phyloP scores from a whole-genome alignment of 2,888 invertebrate species.

The Caenorhabditis auriculariae region DNA sequence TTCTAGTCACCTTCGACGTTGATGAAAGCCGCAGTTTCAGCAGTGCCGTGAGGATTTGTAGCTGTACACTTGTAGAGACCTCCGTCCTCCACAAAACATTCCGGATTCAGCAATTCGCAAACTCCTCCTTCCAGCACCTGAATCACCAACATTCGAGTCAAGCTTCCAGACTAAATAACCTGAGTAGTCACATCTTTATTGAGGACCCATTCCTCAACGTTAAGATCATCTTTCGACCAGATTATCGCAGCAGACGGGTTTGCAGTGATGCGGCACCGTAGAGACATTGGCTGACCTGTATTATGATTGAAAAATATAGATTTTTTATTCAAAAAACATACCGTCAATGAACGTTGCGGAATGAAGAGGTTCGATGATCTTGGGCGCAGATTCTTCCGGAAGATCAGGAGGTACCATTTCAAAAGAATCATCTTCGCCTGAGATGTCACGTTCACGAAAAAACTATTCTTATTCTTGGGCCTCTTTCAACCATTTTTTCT shows the following conservation, averaged over 20 bases:
- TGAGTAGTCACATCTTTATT: conserved; percentile 40
- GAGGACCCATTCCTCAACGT: conserved; percentile 46
- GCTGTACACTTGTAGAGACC: conserved; percentile 50
- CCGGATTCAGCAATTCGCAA: conserved; percentile 45
- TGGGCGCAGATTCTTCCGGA: conserved; percentile 47
- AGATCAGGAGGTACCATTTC: conserved; percentile 47
- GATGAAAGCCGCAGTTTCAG: conserved; percentile 47
- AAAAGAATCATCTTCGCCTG: conserved; percentile 34
- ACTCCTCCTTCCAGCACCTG: conserved; percentile 39
- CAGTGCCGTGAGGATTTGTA: conserved; percentile 45
- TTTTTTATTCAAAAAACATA: conserved; percentile 1
- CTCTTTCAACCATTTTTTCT: too few relatives aligned
- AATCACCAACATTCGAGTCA: neutral
- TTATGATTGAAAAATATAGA: neutral
- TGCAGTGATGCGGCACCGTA: conserved; percentile 45
- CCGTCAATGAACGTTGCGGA: conserved; percentile 43
- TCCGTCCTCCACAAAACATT: conserved; percentile 38
- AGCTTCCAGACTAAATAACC: neutral
- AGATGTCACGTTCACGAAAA: conserved; percentile 6
- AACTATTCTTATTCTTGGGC: neutral
- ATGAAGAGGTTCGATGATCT: conserved; percentile 47
- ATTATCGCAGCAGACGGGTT: conserved; percentile 44
- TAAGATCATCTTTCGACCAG: conserved; percentile 51
- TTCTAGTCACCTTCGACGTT: conserved; percentile 30
- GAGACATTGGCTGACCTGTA: conserved; percentile 42